Evolutionary conservation across 2,888 invertebrate genomes (phyloP).

Genomic region (Eretmocerus hayati): DNA sequence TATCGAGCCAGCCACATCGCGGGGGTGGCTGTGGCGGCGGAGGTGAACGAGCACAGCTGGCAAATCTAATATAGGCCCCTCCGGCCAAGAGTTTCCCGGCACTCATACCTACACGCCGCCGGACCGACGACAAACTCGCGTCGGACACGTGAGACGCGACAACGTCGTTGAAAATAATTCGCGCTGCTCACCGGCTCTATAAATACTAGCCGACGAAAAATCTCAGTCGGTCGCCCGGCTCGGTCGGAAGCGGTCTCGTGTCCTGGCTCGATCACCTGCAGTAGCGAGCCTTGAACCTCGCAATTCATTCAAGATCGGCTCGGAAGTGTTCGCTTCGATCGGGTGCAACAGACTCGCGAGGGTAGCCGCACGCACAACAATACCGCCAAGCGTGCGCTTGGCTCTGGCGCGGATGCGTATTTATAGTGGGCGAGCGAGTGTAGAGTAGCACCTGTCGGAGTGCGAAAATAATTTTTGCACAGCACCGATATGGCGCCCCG

Average conservation of each 20-base stretch:
- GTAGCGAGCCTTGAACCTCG: background rate
- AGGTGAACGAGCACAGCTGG: background rate
- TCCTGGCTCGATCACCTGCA: background rate
- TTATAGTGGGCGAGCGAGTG: too few species aligned
- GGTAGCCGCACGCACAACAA: too few species aligned
- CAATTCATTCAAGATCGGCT: background rate
- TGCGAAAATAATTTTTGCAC: too few species aligned
- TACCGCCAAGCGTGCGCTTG: too few species aligned
- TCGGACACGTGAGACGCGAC: background rate
- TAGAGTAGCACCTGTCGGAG: too few species aligned
- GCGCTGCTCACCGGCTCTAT: constrained; percentile 35
- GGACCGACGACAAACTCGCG: constrained; percentile 38
- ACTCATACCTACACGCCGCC: constrained; percentile 26
- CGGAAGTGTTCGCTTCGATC: too few species aligned
- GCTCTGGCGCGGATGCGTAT: too few species aligned
- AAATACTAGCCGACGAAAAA: constrained; percentile 45
- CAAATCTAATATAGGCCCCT: constrained; percentile 21
- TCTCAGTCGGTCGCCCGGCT: constrained; percentile 43
- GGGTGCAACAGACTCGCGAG: too few species aligned
- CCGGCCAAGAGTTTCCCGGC: background rate
- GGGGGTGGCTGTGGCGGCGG: too few species aligned
- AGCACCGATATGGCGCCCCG: too few species aligned
- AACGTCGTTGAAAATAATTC: constrained; percentile 40
- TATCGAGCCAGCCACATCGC: too few species aligned
- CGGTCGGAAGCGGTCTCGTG: constrained; percentile 25